Base-by-base conservation (phyloP, 2,888 invertebrate genomes). In the Fragum fragum region DNA sequence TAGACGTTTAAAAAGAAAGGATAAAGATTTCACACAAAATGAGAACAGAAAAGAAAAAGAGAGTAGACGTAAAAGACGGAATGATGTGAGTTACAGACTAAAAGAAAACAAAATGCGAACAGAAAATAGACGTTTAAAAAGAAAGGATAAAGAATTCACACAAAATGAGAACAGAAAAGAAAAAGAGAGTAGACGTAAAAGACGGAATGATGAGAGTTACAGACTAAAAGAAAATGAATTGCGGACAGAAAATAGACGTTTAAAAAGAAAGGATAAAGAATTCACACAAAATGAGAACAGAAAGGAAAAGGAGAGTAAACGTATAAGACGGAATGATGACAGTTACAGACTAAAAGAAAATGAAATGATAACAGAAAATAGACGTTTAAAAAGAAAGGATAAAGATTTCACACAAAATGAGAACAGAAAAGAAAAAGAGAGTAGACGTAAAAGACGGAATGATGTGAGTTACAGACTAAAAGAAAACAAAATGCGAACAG, bases 161-260 rank as follows among this genome's bases (percentile, higher is more conserved):
- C 21, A 23, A 26, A 57, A 21, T 23, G 23, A 57, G 26, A 57
- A 57, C 26, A 26, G 26, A 57, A 57, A 23, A 14, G 26, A 26
- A 57, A 57, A 57, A 26, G 26, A 57, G 26, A 57, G 57, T 26
- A 57, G n/a, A 63, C 14, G 29, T 63, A 26, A 2, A 21, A 29
- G n/a, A 63, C 6, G 21, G 16, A 63, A n/a, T n/a, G 36, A 63
- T 63, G 57, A 57, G 63, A 63, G n/a, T 26, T 57, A 11, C n/a
- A 32, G 28, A 63, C 23, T 9, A 26, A 36, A 29, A 63, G n/a
- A 63, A 29, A 63, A 18, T 14, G n/a, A 63, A 63, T 29, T 32
- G n/a, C 32, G 5, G 26, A 26, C 57, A n/a, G 63, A 63, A 21
- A 63, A 5, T 9, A 32, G 63, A 63, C 14, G 28, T 26, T 11